Base-by-base conservation (phyloP, 2,888 invertebrate genomes). In the Lysandra bellargus region DNA sequence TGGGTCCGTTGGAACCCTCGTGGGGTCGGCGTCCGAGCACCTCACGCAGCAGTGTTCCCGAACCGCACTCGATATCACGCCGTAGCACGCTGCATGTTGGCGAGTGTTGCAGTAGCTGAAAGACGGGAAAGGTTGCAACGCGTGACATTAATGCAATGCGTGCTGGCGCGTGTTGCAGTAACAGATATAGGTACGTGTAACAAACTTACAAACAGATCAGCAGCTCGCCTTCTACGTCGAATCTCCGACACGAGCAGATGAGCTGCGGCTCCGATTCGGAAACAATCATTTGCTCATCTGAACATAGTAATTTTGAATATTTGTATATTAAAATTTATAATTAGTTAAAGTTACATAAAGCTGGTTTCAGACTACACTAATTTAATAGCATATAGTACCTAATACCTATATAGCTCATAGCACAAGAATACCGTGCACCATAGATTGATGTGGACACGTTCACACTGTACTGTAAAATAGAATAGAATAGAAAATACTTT, bases 171-270 rank as follows among this genome's bases (percentile, higher is more conserved):
- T 86, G 79, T 82, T 81, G 83, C 93, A 93, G 81, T 88, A 88
- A 6, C 92, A 92, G 33, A 49, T 49, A 9, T 23, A 23, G 23
- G 23, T 23, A 23, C 49, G 9, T 49, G 9, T 7, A 49, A 49
- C 12, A 49, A 49, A 89, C 91, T 89, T 78, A 92, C 92, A 84
- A 81, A 85, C 92, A 92, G 6, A 85, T 88, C 7, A 92, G 82
- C 61, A 91, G 79, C 2, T 81, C 82, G 4, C 80, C 82, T 9
- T 82, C 83, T 0, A 30, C 80, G 79, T 85, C 86, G 33, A 60
- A 78, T 79, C 85, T 87, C 78, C 86, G 86, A 83, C 92, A 92
- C 1, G 88, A 85, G 80, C 92, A 92, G 12, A 80, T 80, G n/a
- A 91, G 53, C 30, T 78, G 79, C 4, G 23, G 5, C 30, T 78